Conservation (phyloP, 2,797 vertebrate species). For the Kryptolebias ocellatus region DNA sequence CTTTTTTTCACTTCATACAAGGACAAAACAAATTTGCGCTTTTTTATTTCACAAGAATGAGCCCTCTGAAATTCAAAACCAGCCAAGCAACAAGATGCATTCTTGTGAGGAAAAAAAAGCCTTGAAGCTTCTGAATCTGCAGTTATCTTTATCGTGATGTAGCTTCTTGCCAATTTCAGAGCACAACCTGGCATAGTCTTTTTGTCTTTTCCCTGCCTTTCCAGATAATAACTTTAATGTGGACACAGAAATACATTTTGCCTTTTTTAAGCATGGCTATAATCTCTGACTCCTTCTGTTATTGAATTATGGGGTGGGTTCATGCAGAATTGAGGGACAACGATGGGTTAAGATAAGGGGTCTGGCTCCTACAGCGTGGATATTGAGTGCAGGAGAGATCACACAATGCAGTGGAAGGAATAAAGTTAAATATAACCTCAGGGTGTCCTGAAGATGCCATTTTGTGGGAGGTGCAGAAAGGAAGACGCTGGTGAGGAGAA, state of each 20-base stretch:
- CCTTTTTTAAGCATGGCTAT: conserved; percentile 80
- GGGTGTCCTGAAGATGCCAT: conserved; percentile 63
- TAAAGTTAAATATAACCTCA: conserved; percentile 81
- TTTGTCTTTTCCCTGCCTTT: conserved; percentile 63
- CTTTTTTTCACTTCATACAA: conserved; percentile 60
- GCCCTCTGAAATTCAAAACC: conserved; percentile 52
- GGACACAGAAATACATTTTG: conserved; percentile 81
- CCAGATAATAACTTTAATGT: conserved; percentile 86
- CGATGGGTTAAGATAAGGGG: conserved; percentile 66
- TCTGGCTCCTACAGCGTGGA: conserved; percentile 61
- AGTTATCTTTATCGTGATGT: conserved; percentile 72
- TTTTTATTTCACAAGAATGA: conserved; percentile 58
- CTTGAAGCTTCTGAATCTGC: conserved; percentile 44
- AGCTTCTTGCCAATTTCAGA: conserved; percentile 46
- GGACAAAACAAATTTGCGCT: conserved; percentile 59
- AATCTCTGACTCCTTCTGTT: conserved; percentile 82
- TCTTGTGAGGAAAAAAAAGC: conserved; percentile 44
- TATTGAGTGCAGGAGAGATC: conserved; percentile 73
- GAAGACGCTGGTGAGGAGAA: conserved; percentile 40
- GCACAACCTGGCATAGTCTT: conserved; percentile 28
- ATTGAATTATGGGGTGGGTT: conserved; percentile 77
- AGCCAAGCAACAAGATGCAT: conserved; percentile 55
- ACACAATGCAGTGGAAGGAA: conserved; percentile 71
- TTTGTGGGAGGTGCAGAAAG: conserved; percentile 50
- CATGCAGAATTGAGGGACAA: conserved; percentile 56